Evolutionary conservation across 2,888 invertebrate genomes (phyloP), one percentile per base, ranked within the genome.

Genomic region (Leptogaster cylindrica): DNA sequence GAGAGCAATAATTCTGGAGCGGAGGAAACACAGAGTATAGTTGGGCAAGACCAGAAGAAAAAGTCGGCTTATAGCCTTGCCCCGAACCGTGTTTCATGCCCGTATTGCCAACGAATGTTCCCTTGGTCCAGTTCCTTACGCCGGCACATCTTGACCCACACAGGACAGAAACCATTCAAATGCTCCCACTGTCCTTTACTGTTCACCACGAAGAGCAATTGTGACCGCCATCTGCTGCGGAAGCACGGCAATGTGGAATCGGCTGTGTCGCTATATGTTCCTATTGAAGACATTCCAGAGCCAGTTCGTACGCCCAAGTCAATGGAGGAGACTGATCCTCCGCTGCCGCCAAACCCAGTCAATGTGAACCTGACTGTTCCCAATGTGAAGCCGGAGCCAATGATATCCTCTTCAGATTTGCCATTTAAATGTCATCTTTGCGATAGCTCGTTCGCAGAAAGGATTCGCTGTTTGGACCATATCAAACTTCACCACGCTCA

Each of bases 201-300:
- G 1, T 97, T 97, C 79, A 97, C 97, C 31, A 97, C 97, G 1
- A 97, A 97, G 79, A 96, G 96, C 6, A 97, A 97, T 81, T 94
- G 97, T 79, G 97, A 97, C 77, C 91, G 97, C 8, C 97, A 97
- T 79, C 82, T 97, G 68, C 82, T 94, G 63, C 85, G 96, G 33
- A 96, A 96, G 76, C 96, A 96, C 77, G 89, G 89, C 69, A 85
- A 86, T 70, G 81, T 81, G 2, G 81, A 81, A 69, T 79, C 80
- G 1, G 81, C 81, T 10, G 78, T 81, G 55, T 80, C 80, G 39
- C 76, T 82, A 18, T 74, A 82, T 75, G 82, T 84, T 28, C 84
- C 84, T n/a, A 82, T 83, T 2, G 77, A 80, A 66, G 81, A 81
- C 67, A 81, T 83, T 23, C 77, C 77, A 52, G 77, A 80, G 27